Base-by-base conservation (phyloP, 2,888 invertebrate genomes). In the Zygogramma bicolorata region DNA sequence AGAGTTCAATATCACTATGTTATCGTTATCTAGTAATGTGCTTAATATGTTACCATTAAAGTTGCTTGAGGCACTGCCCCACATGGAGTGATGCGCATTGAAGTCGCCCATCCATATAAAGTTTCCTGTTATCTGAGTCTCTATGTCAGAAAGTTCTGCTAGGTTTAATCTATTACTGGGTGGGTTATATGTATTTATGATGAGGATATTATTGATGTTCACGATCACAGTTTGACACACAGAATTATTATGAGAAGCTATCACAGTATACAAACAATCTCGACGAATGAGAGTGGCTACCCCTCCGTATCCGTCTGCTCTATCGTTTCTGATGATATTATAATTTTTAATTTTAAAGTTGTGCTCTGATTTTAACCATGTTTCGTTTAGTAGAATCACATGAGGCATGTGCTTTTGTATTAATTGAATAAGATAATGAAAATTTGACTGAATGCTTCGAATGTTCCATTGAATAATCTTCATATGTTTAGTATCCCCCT, bases 61-160 rank as follows among this genome's bases (percentile, higher is more conserved):
- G 8, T 59, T 59, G 1, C 20, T 31, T 10, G 10, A 5, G 1
- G 2, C 13, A 60, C 6, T 58, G 3, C 34, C 61, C 20, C 61
- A 61, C 6, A 29, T 2, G 3, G 25, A 20, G 20, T 42, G 25
- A 20, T 62, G 40, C 6, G 62, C 25, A 40, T 62, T 40, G 2
- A 62, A 40, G 13, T 62, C 42, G 1, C 42, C 62, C 62, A 42
- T 62, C 25, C 22, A 40, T 8, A 62, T 34, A n/a, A 18, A 31
- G 3, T 59, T 8, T 59, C 31, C 59, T n/a, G 20, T 2, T 29
- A 29, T 18, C 18, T 31, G 29, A 7, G 8, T 29, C n/a, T 2
- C 7, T 2, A 18, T 59, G 2, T 20, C 18, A n/a, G 1, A 0
- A 8, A 59, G 20, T n/a, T 15, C 8, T 25, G 10, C 13, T 3